Evolutionary conservation across 92 coral and sea anemone species (phyloP), one percentile per base, ranked within the genome.

Genomic region (Virgularia gustaviana): DNA sequence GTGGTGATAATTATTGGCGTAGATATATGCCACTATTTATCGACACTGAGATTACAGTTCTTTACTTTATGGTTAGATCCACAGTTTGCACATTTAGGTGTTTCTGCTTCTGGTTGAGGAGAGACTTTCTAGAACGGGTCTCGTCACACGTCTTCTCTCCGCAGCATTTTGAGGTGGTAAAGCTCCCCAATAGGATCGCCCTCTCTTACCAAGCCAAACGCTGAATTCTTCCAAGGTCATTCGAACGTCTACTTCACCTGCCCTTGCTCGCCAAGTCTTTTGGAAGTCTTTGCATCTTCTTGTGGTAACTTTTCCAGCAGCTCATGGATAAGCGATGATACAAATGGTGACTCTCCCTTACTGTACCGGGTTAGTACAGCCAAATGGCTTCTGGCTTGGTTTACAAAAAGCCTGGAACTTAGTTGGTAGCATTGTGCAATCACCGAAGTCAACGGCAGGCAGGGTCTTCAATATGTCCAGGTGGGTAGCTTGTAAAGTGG

Each of bases 51-150:
- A n/a, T n/a, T n/a, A n/a, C n/a, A n/a, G n/a, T n/a, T n/a, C n/a
- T n/a, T n/a, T n/a, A n/a, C n/a, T n/a, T n/a, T n/a, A 15, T 39
- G 45, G 45, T 39, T 20, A 54, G 67, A 31, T 15, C 73, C 27
- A 31, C 90, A 81, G 8, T 56, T 70, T 12, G 53, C 44, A 42
- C 75, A 79, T 15, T 52, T 52, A 11, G 13, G 29, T 2, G 5
- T 33, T 2, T 52, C 4, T 5, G n/a, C n/a, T n/a, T n/a, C n/a
- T n/a, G n/a, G n/a, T n/a, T n/a, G n/a, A n/a, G n/a, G n/a, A n/a
- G n/a, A n/a, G n/a, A n/a, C n/a, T n/a, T n/a, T n/a, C n/a, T n/a
- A n/a, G n/a, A n/a, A n/a, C n/a, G n/a, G n/a, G n/a, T n/a, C n/a
- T n/a, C n/a, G n/a, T n/a, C n/a, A 4, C 7, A 4, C n/a, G 6